These are phyloP conservation scores for Amphilophus citrinellus DNA, from an alignment of 2,113 vertebrate species.

Conservation along the genomic window DNA sequence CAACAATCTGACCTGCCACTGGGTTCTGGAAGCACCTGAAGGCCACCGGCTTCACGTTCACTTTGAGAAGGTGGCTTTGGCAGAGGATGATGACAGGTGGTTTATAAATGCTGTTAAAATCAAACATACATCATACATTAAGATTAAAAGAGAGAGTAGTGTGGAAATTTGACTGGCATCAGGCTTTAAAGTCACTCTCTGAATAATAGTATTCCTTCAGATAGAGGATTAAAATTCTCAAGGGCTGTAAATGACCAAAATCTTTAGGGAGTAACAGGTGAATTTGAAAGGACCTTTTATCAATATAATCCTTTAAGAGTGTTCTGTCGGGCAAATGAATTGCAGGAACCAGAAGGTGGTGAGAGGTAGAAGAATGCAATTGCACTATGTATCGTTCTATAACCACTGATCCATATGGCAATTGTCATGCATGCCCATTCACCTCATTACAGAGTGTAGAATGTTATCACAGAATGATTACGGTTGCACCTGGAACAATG, in stretches of 20 bases:
- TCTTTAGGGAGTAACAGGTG: constrained; percentile 55
- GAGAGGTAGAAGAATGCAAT: constrained; percentile 50
- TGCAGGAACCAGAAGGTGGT: constrained; percentile 50
- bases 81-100: constrained; percentile 98
- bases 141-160: background rate
- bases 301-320: constrained; percentile 65
- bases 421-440: constrained; percentile 65
- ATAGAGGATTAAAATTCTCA: constrained; percentile 31
- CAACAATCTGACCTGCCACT: constrained; percentile 98
- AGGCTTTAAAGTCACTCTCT: constrained; percentile 43
- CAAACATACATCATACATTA: background rate
- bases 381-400: constrained; percentile 64
- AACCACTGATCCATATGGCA: constrained; percentile 59
- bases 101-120: constrained; percentile 28
- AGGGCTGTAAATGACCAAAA: constrained; percentile 55
- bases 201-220: constrained; percentile 41
- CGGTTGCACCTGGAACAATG: constrained; percentile 48
- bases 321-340: constrained; percentile 61
- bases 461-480: constrained; percentile 66
- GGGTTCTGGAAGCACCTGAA: constrained; percentile 91
- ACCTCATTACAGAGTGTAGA: constrained; percentile 52
- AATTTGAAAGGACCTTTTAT: constrained; percentile 63
- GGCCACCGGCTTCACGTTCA: constrained; percentile 91
- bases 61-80: constrained; percentile 97
- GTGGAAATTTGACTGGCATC: background rate